Evolutionary conservation across 2,113 vertebrate species (phyloP).

Genomic region (Deroptyus accipitrinus): DNA sequence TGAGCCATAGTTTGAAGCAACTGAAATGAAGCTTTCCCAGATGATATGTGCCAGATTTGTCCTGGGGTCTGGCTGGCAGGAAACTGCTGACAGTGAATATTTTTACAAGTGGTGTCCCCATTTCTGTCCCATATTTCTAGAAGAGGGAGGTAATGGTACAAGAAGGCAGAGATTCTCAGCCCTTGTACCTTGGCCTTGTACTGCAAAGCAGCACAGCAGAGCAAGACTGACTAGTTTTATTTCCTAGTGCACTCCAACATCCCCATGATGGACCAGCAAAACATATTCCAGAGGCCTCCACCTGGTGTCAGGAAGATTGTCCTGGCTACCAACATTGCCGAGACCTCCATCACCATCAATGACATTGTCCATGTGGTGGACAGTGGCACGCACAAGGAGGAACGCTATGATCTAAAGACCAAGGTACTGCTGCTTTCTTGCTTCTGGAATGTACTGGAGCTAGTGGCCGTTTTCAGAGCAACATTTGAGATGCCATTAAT

Average conservation of each 20-base stretch:
- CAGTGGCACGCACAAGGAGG: constrained; percentile 91
- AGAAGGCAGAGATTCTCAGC: not conserved
- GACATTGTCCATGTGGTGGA: constrained; percentile 97
- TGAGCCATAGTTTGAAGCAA: not conserved
- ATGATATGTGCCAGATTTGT: not conserved
- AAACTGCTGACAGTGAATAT: not conserved
- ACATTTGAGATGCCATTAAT: accelerated
- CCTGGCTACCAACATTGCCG: constrained; percentile 93
- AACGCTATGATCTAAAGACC: constrained; percentile 89
- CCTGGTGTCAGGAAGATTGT: constrained; percentile 88
- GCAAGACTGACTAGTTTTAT: not conserved
- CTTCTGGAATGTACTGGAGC: not conserved
- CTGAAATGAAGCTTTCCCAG: not conserved
- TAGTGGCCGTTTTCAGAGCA: not conserved
- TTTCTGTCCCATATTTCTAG: accelerated
- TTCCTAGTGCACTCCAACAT: constrained; percentile 92
- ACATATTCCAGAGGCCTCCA: constrained; percentile 87
- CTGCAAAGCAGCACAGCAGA: not conserved
- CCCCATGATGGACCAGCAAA: constrained; percentile 92
- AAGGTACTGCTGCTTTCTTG: constrained; percentile 74
- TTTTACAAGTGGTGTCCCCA: not conserved
- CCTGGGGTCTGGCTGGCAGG: not conserved
- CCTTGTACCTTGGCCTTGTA: not conserved
- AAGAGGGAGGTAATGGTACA: accelerated
- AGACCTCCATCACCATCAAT: constrained; percentile 95